These are phyloP conservation scores for Habroteleia sp. DNA, from an alignment of 2,888 invertebrate species.

Conservation along the genomic window DNA sequence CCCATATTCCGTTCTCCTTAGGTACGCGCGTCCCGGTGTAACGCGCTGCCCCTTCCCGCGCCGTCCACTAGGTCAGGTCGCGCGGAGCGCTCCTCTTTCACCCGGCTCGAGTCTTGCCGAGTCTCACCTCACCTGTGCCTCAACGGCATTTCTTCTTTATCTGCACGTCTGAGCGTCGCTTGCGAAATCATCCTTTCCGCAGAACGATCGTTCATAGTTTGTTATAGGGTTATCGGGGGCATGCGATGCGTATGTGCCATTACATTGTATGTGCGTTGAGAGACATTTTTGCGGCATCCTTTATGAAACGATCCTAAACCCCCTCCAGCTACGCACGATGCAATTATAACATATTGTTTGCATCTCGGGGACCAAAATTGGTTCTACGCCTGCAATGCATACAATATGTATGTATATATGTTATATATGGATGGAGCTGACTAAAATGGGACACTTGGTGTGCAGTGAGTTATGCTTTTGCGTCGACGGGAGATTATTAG, in stretches of 20 bases:
- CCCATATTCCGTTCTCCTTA: slow-evolving; percentile 76
- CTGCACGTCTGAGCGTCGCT: slow-evolving; percentile 70
- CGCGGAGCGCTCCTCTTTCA: slow-evolving; percentile 69
- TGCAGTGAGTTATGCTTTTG: slow-evolving; percentile 19
- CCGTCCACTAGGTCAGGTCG: slow-evolving; percentile 68
- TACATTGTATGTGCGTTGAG: slow-evolving; percentile 44
- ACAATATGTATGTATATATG: neutral
- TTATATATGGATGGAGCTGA: slow-evolving; percentile 18
- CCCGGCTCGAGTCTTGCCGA: slow-evolving; percentile 67
- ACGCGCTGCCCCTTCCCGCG: slow-evolving; percentile 61
- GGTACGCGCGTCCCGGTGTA: slow-evolving; percentile 59
- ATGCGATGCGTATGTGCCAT: slow-evolving; percentile 44
- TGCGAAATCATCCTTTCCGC: slow-evolving; percentile 69
- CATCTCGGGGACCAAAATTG: slow-evolving; percentile 25
- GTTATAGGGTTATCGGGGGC: slow-evolving; percentile 64
- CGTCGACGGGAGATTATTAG: slow-evolving; percentile 7
- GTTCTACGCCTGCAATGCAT: slow-evolving; percentile 1
- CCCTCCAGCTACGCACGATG: slow-evolving; percentile 14
- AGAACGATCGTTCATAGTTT: slow-evolving; percentile 48
- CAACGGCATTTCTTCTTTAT: slow-evolving; percentile 75
- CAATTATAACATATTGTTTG: slow-evolving; percentile 35
- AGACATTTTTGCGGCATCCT: slow-evolving; percentile 29
- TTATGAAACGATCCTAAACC: slow-evolving; percentile 12
- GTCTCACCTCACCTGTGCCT: slow-evolving; percentile 71
- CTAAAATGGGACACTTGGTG: slow-evolving; percentile 22